phyloP scores from a whole-genome alignment of 2,113 vertebrate genomes.

The Myocastor coypus region DNA sequence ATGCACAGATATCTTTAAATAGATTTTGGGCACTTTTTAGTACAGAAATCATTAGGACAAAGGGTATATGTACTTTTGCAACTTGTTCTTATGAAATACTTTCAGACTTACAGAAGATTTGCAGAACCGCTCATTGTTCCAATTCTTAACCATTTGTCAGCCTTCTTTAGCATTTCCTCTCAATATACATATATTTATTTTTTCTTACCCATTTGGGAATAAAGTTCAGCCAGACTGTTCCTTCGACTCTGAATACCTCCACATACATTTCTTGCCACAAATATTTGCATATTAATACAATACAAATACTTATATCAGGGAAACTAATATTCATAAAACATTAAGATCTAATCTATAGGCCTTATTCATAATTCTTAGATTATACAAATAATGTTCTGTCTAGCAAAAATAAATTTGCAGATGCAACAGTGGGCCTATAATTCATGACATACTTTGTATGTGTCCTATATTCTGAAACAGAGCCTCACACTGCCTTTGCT shows the following conservation, averaged over 20 bases:
- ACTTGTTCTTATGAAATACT: not conserved
- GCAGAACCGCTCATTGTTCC: not conserved
- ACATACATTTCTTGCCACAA: not conserved
- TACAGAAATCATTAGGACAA: not conserved
- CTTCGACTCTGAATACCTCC: constrained; percentile 4
- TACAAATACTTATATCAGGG: not conserved
- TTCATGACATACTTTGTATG: not conserved
- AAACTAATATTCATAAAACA: constrained; percentile 18
- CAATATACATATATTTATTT: not conserved
- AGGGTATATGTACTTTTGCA: not conserved
- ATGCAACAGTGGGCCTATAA: not conserved
- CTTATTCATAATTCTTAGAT: constrained; percentile 5
- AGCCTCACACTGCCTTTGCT: not conserved
- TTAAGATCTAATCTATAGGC: not conserved
- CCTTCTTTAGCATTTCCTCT: constrained; percentile 11
- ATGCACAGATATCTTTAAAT: not conserved
- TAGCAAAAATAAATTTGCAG: not conserved
- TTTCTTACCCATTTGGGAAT: not conserved
- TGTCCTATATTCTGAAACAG: not conserved
- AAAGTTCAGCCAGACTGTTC: not conserved
- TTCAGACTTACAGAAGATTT: not conserved
- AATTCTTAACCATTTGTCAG: not conserved
- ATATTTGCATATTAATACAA: not conserved
- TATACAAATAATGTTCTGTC: constrained; percentile 16
- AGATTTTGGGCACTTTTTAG: not conserved